These are phyloP conservation scores for Leucopsar rothschildi DNA, from an alignment of 2,113 vertebrate genomes.

Conservation along the genomic window DNA sequence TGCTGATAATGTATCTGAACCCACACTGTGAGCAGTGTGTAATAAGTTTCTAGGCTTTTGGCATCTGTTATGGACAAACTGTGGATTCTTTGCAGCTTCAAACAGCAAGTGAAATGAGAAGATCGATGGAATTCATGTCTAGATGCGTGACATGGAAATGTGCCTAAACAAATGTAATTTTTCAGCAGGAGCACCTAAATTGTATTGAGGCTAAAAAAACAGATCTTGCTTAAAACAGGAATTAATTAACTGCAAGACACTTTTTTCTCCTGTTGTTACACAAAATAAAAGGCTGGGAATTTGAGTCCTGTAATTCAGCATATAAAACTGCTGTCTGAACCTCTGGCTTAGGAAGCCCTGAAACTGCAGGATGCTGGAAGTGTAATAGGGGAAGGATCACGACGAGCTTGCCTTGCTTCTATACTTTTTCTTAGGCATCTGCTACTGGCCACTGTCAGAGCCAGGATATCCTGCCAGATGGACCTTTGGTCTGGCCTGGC, in stretches of 20 bases:
- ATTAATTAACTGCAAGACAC: slow-evolving; percentile 44
- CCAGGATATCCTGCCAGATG: not conserved
- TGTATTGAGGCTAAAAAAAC: not conserved
- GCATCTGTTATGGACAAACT: slow-evolving; percentile 54
- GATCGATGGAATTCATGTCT: slow-evolving; percentile 2
- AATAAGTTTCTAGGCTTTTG: slow-evolving; percentile 58
- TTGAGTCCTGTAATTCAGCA: not conserved
- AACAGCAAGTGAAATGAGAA: slow-evolving; percentile 61
- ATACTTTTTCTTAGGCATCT: not conserved
- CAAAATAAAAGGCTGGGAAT: not conserved
- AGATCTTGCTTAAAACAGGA: slow-evolving; percentile 15
- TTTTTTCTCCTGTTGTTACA: not conserved
- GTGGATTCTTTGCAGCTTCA: slow-evolving; percentile 48
- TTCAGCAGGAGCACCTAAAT: slow-evolving; percentile 14
- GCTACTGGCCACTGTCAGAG: not conserved
- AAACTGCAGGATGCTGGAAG: not conserved
- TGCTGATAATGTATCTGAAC: slow-evolving; percentile 58
- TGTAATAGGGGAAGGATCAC: not conserved
- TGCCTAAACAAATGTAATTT: slow-evolving; percentile 45
- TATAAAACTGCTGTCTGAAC: not conserved
- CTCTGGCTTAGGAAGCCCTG: not conserved
- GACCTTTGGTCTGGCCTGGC: not conserved
- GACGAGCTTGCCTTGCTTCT: not conserved
- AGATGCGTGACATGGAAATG: slow-evolving; percentile 47
- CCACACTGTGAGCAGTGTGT: slow-evolving; percentile 48